phyloP scores from a whole-genome alignment of 2,113 vertebrate species.

The Laticauda colubrina region DNA sequence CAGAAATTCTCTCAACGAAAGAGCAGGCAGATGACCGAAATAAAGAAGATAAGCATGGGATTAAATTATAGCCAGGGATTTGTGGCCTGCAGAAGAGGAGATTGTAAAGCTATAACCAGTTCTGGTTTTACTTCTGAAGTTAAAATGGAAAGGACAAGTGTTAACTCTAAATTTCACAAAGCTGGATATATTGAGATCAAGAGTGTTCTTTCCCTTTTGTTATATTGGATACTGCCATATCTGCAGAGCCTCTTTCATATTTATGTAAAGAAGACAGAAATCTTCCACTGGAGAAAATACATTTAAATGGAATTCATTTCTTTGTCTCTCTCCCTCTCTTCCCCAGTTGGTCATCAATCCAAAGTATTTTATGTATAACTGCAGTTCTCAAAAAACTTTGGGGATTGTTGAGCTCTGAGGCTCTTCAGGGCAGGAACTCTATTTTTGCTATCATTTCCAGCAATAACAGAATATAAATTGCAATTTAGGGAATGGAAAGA shows the following conservation, averaged over 20 bases:
- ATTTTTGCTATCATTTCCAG: conserved; percentile 1
- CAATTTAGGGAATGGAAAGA: background rate
- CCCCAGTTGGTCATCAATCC: background rate
- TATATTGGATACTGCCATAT: background rate
- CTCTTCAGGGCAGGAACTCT: conserved; percentile 5
- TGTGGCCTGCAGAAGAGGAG: background rate
- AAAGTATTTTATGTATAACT: background rate
- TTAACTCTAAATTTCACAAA: background rate
- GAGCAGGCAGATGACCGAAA: background rate
- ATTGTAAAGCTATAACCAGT: background rate
- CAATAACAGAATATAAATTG: background rate
- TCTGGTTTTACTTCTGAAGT: background rate
- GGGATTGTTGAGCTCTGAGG: background rate
- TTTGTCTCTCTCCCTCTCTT: background rate
- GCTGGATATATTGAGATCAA: background rate
- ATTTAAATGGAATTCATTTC: background rate
- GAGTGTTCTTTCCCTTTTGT: background rate
- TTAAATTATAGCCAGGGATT: conserved; percentile 5
- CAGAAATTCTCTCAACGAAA: background rate
- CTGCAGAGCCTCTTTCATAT: background rate
- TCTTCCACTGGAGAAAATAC: background rate
- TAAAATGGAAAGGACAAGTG: background rate
- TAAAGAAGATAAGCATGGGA: background rate
- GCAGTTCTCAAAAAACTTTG: background rate
- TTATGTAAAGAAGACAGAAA: background rate